Conservation (phyloP, 2,888 invertebrate species). For the Phoronis australis region DNA sequence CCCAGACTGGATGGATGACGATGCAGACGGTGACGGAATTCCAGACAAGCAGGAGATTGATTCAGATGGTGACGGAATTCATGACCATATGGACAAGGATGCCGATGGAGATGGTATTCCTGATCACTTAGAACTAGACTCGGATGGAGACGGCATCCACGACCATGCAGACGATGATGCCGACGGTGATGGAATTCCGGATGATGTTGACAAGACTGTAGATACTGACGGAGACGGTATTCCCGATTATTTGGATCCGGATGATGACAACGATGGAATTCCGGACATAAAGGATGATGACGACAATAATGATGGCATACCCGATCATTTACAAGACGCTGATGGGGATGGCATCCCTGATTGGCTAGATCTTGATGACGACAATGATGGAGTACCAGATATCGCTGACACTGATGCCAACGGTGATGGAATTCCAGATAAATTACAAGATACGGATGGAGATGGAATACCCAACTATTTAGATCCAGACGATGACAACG, state of each 20-base stretch:
- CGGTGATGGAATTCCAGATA: slow-evolving; percentile 17
- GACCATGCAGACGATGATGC: slow-evolving; percentile 16
- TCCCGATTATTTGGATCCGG: slow-evolving; percentile 21
- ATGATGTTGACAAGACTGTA: slow-evolving; percentile 10
- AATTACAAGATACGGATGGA: slow-evolving; percentile 13
- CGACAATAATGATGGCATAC: slow-evolving; percentile 19
- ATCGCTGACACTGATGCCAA: slow-evolving; percentile 21
- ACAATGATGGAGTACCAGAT: slow-evolving; percentile 35
- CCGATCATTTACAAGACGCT: slow-evolving; percentile 18
- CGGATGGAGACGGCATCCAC: slow-evolving; percentile 29
- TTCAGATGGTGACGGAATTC: slow-evolving; percentile 20
- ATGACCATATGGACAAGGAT: slow-evolving; percentile 28
- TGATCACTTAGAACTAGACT: slow-evolving; percentile 19
- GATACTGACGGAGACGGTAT: slow-evolving; percentile 24
- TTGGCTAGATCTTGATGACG: slow-evolving; percentile 30
- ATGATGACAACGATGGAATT: slow-evolving; percentile 17
- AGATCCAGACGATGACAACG: slow-evolving; percentile 14
- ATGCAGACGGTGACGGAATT: slow-evolving; percentile 36
- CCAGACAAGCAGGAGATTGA: slow-evolving; percentile 24
- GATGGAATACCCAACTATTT: slow-evolving; percentile 19
- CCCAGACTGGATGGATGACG: slow-evolving; percentile 21
- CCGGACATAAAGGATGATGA: slow-evolving; percentile 10
- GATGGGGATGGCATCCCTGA: slow-evolving; percentile 40
- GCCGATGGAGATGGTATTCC: slow-evolving; percentile 29
- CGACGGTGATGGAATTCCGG: slow-evolving; percentile 8